Base-by-base conservation (phyloP, 2,888 invertebrate species). In the Elegia similella region DNA sequence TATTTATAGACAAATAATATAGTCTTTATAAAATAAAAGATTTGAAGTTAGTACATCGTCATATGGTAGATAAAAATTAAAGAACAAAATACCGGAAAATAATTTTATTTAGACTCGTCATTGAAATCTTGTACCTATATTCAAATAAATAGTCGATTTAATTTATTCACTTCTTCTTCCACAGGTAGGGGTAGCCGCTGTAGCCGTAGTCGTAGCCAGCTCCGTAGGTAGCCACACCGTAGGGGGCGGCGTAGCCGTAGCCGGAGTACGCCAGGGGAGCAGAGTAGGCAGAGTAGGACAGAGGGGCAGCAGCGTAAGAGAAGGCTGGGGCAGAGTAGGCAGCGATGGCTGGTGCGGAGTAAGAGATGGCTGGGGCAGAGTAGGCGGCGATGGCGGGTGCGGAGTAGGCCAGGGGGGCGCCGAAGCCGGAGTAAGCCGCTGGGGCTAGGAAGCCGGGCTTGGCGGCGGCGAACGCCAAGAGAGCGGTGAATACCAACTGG, bases 381-480 rank as follows among this genome's bases (percentile, higher is more conserved):
- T 68, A 69, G 38, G 61, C 48, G 61, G 68, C 43, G 23, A 23
- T 23, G 60, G 62, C 52, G 50, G 65, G 57, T 38, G 64, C 61
- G 52, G 64, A 50, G 57, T 60, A 60, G 7, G 64, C 48, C 23
- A 56, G 29, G 1, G 55, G 55, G 1, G 54, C 30, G 43, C 43
- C 12, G 32, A 13, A 23, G 13, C 23, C 62, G 8, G 57, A 32
- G 56, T 58, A 58, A 16, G 60, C 60, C 43, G 59, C 59, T 47
- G 63, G 60, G n/a, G 32, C 55, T 3, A 55, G 12, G 1, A 38
- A 15, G 56, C 64, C 65, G 53, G 75, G 72, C 59, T 72, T 70
- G 56, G 73, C 75, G 13, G 68, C 64, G 47, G 69, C 70, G 50
- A 71, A 58, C 52, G 72, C 74, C 66, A 74, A 55, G 52, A 75